A percentile compares a stretch with the other conserved stretches of the same genome.
Evolutionary conservation across 2,113 vertebrate species (phyloP).

Genomic region (Regulus satrapa): DNA sequence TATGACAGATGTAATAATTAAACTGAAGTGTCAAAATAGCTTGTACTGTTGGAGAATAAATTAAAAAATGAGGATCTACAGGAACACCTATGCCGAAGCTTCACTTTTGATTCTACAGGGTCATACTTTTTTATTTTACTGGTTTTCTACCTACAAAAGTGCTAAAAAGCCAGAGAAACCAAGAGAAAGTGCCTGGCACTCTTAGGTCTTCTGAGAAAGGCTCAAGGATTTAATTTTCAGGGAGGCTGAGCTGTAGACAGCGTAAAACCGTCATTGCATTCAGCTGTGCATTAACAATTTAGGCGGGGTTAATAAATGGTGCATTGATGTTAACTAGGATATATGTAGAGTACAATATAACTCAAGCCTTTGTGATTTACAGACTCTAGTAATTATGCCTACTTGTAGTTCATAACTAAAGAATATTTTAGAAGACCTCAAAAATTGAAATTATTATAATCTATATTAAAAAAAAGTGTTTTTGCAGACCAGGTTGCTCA

Average conservation of each 20-base stretch:
- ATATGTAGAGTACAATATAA: background rate
- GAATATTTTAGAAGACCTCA: background rate
- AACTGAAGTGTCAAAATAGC: background rate
- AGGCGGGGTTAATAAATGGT: background rate
- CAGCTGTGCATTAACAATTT: background rate
- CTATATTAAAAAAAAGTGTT: background rate
- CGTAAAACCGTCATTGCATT: background rate
- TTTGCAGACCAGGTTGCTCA: background rate
- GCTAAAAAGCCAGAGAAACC: background rate
- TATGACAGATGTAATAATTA: background rate
- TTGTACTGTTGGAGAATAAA: background rate
- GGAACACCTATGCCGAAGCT: background rate
- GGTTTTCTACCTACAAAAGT: background rate
- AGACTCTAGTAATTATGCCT: background rate
- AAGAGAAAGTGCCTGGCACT: background rate
- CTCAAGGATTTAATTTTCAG: background rate
- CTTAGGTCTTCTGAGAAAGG: background rate
- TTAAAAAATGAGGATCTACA: background rate
- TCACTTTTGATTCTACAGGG: background rate
- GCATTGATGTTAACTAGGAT: background rate
- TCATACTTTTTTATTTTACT: background rate
- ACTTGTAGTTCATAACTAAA: background rate
- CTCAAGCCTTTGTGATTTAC: background rate
- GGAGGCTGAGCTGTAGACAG: background rate
- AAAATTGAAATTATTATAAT: background rate